These are phyloP conservation scores for Thymelicus acteon DNA, from an alignment of 2,888 invertebrate genomes.

Conservation along the genomic window DNA sequence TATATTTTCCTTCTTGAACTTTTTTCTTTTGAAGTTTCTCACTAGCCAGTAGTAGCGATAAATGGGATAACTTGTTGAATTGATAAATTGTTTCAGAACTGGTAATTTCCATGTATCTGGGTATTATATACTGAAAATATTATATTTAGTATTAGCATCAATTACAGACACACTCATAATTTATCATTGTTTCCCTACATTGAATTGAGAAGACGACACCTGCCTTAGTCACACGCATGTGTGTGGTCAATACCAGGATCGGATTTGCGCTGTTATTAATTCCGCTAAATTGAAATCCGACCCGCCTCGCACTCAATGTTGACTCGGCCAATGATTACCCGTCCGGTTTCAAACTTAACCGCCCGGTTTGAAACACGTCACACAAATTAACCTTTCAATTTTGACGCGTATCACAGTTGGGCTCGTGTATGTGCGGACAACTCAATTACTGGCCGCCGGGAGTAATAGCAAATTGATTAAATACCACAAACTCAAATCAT, in stretches of 20 bases:
- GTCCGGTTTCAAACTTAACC: conserved; percentile 46
- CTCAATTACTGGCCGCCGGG: conserved; percentile 36
- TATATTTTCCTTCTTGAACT: too few species aligned
- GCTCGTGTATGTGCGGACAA: conserved; percentile 34
- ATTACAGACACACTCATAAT: too few species aligned
- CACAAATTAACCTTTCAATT: conserved; percentile 44
- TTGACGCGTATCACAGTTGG: conserved; percentile 34
- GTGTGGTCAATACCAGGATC: conserved; percentile 46
- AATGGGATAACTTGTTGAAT: too few species aligned
- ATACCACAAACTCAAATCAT: conserved; percentile 23
- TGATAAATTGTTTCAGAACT: too few species aligned
- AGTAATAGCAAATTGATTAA: conserved; percentile 36
- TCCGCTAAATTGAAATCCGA: conserved; percentile 71
- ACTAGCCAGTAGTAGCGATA: too few species aligned
- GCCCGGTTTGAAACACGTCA: conserved; percentile 44
- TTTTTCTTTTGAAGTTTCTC: too few species aligned
- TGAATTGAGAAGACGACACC: conserved; percentile 5
- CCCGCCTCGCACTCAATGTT: conserved; percentile 51
- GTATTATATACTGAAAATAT: too few species aligned
- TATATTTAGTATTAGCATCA: too few species aligned
- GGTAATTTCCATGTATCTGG: too few species aligned
- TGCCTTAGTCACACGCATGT: conserved; percentile 4
- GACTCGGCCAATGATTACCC: conserved; percentile 47
- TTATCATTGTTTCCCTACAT: background rate
- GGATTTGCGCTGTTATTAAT: conserved; percentile 68